These are phyloP conservation scores for Oligia latruncula DNA, from an alignment of 2,888 invertebrate genomes.

Conservation along the genomic window DNA sequence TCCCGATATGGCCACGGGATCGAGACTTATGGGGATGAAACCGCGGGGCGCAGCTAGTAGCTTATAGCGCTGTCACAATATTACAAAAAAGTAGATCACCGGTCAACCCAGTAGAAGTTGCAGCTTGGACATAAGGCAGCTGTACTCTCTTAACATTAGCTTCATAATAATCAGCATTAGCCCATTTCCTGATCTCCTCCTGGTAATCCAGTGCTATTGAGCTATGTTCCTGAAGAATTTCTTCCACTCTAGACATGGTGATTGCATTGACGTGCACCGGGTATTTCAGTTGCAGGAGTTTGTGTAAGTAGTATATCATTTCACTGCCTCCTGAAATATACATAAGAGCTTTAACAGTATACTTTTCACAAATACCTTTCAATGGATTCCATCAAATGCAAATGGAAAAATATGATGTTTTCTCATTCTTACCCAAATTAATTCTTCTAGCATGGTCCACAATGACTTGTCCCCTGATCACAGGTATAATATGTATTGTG, in stretches of 20 bases:
- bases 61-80: not conserved
- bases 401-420: not conserved
- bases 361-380: not conserved
- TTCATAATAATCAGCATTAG: slow-evolving; percentile 95
- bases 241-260: slow-evolving; percentile 96
- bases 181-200: slow-evolving; percentile 95
- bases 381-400: not conserved
- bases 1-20: not conserved
- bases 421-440: slow-evolving; percentile 91
- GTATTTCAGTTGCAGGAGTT: slow-evolving; percentile 97
- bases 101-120: slow-evolving; percentile 91
- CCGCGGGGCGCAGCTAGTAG: not conserved
- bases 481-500: slow-evolving; percentile 96
- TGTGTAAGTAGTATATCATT: slow-evolving; percentile 95
- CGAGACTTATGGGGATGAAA: not conserved
- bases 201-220: slow-evolving; percentile 94
- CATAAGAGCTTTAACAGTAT: not conserved
- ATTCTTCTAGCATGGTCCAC: slow-evolving; percentile 94
- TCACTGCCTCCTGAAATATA: slow-evolving; percentile 92
- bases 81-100: slow-evolving; percentile 73
- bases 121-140: slow-evolving; percentile 93
- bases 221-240: slow-evolving; percentile 95
- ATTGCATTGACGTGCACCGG: slow-evolving; percentile 97
- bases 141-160: slow-evolving; percentile 95
- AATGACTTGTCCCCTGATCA: slow-evolving; percentile 93